Evolutionary conservation across 2,113 vertebrate species (phyloP).

Genomic region (Engystomops pustulosus): DNA sequence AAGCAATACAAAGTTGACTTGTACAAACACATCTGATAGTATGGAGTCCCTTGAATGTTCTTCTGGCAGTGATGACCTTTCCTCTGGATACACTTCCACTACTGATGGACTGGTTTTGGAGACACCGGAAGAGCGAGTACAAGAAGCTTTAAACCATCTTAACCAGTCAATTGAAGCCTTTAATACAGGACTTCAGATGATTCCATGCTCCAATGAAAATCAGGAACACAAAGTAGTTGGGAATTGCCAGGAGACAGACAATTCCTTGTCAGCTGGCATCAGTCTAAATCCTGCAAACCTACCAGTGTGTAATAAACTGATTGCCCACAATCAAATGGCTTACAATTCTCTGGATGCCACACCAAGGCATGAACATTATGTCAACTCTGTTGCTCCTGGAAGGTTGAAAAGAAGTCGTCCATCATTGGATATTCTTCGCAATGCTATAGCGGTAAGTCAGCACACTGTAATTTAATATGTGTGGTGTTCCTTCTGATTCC

Average conservation of each 20-base stretch:
- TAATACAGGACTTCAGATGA: constrained; percentile 48
- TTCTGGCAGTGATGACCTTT: constrained; percentile 33
- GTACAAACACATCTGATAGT: constrained; percentile 18
- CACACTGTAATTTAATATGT: not conserved
- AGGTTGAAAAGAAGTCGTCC: constrained; percentile 60
- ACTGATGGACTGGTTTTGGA: constrained; percentile 40
- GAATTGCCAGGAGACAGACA: not conserved
- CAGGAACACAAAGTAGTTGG: constrained; percentile 29
- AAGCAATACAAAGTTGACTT: not conserved
- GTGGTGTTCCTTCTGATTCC: not conserved
- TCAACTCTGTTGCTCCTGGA: constrained; percentile 60
- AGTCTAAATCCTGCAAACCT: constrained; percentile 14
- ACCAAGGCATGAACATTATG: constrained; percentile 69
- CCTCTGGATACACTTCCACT: constrained; percentile 52
- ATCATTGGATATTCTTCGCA: constrained; percentile 69
- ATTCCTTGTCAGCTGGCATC: constrained; percentile 36
- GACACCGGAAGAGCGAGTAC: constrained; percentile 38
- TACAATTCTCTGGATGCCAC: constrained; percentile 71
- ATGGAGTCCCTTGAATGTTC: constrained; percentile 41
- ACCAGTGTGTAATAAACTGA: constrained; percentile 57
- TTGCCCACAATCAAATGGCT: constrained; percentile 56
- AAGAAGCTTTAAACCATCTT: constrained; percentile 45
- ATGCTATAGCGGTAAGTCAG: constrained; percentile 63
- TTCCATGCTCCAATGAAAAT: constrained; percentile 7
- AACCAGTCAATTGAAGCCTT: constrained; percentile 48